Conservation (phyloP, 2,797 vertebrate genomes). For the Phyllotis vaccarum region DNA sequence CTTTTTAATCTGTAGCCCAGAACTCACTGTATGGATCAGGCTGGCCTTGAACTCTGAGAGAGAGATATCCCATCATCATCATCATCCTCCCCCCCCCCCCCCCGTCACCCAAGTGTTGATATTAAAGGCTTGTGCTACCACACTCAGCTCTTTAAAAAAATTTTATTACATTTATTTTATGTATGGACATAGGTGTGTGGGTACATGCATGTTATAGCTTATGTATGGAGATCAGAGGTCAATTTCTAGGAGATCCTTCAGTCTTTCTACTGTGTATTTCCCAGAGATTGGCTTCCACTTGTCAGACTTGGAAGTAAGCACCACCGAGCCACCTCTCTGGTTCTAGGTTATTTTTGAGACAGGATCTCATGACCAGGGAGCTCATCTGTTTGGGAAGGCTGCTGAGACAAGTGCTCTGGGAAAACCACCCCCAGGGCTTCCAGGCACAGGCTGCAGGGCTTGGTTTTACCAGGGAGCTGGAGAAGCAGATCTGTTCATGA, state of each 20-base stretch:
- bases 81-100: too few species aligned
- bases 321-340: background rate
- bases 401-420: background rate
- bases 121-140: background rate
- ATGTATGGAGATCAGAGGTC: background rate
- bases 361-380: background rate
- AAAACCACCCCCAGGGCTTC: too few species aligned
- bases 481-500: rapidly evolving
- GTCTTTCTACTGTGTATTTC: background rate
- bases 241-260: background rate
- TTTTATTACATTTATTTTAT: background rate
- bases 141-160: background rate
- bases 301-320: background rate
- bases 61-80: too few species aligned
- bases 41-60: background rate
- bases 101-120: background rate
- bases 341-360: too few species aligned
- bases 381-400: background rate
- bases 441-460: background rate
- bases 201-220: background rate
- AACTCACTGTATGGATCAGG: background rate
- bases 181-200: background rate
- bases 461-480: background rate
- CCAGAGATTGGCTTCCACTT: background rate
- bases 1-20: background rate